phyloP scores from a whole-genome alignment of 1,140 invertebrate species.

The Drosophila pseudoobscura region DNA sequence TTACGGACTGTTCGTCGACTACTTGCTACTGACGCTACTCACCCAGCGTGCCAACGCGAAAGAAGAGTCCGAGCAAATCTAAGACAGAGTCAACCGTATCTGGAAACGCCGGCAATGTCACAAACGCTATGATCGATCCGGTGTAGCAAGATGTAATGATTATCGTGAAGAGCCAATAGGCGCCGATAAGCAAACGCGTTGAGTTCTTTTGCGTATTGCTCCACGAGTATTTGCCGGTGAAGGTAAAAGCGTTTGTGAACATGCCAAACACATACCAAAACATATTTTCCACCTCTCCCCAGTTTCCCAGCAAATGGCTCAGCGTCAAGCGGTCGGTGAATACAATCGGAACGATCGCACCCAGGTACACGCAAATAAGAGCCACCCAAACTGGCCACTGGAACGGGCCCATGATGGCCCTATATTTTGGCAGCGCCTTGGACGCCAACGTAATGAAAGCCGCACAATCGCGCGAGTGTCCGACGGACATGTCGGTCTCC shows the following conservation, averaged over 20 bases:
- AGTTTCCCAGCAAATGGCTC: slow-evolving; percentile 86
- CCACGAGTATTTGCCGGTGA: slow-evolving; percentile 88
- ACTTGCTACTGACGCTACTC: slow-evolving; percentile 1
- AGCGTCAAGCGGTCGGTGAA: slow-evolving; percentile 88
- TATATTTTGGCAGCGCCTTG: slow-evolving; percentile 89
- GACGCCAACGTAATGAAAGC: slow-evolving; percentile 89
- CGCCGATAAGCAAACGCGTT: slow-evolving; percentile 88
- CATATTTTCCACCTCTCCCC: slow-evolving; percentile 89
- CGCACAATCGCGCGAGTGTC: slow-evolving; percentile 89
- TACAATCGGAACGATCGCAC: slow-evolving; percentile 88
- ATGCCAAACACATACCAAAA: slow-evolving; percentile 92
- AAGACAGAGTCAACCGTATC: slow-evolving; percentile 87
- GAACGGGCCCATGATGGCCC: slow-evolving; percentile 92
- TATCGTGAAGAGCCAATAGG: slow-evolving; percentile 91
- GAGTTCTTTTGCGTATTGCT: slow-evolving; percentile 87
- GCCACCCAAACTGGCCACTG: slow-evolving; percentile 90
- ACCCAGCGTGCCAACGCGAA: slow-evolving; percentile 82
- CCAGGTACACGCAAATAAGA: slow-evolving; percentile 87
- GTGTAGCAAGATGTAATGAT: slow-evolving; percentile 91
- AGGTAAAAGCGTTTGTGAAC: slow-evolving; percentile 91
- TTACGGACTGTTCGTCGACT: background rate
- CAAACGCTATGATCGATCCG: slow-evolving; percentile 91
- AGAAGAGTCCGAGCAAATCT: slow-evolving; percentile 86
- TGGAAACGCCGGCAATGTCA: slow-evolving; percentile 89
- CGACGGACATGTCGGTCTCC: slow-evolving; percentile 85